phyloP scores from a whole-genome alignment of 2,888 invertebrate genomes.

The Xestia xanthographa region DNA sequence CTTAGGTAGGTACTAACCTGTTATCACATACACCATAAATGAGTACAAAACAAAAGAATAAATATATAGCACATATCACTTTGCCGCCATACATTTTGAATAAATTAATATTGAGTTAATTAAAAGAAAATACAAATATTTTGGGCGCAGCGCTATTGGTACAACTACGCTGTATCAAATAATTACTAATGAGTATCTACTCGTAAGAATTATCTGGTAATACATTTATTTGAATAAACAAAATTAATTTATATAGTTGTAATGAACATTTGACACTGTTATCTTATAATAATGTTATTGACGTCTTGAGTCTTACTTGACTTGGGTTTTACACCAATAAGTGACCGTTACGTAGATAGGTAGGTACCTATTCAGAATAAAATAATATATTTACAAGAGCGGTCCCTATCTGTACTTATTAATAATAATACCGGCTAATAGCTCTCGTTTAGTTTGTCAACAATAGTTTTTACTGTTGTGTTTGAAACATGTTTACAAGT shows the following conservation, averaged over 20 bases:
- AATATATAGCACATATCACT: constrained; percentile 55
- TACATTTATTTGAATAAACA: constrained; percentile 60
- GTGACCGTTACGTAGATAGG: constrained; percentile 34
- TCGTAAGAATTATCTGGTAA: constrained; percentile 54
- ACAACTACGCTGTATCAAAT: constrained; percentile 51
- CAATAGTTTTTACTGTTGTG: background rate
- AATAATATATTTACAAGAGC: background rate
- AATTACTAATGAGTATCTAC: constrained; percentile 51
- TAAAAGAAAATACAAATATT: constrained; percentile 7
- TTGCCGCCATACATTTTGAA: constrained; percentile 57
- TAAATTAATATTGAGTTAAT: constrained; percentile 7
- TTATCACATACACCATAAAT: constrained; percentile 62
- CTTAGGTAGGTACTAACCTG: constrained; percentile 68
- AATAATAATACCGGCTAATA: background rate
- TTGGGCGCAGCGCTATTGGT: constrained; percentile 45
- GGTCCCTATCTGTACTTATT: background rate
- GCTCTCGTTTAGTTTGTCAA: background rate
- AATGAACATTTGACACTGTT: constrained; percentile 81
- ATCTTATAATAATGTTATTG: constrained; percentile 81
- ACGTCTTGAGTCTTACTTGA: constrained; percentile 68
- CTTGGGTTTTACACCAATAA: constrained; percentile 61
- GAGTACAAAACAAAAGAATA: constrained; percentile 60
- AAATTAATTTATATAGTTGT: constrained; percentile 65
- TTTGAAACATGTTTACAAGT: background rate
- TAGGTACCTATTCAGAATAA: background rate